Base-by-base conservation (phyloP, 35 echinoderm and acorn worm genomes). In the Heliocidaris tuberculata region DNA sequence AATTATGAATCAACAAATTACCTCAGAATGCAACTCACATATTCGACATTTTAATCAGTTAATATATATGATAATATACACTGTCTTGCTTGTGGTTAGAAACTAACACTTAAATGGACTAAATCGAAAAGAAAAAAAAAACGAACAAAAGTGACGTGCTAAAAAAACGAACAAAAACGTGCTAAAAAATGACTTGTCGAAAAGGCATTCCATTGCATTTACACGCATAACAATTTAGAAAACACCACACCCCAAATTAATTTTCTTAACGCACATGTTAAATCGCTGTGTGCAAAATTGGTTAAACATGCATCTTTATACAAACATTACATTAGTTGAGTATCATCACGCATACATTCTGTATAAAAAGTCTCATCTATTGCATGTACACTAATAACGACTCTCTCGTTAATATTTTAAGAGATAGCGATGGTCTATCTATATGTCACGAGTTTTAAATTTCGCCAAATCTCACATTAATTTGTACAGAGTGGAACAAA, bases 361-460 rank as follows among this genome's bases (percentile, higher is more conserved):
- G 61, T 71, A 71, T 71, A 19, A 78, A 78, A 78, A 27, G 65
- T 27, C 65, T 78, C 7, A 8, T 21, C 19, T 78, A 78, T n/a
- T 78, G 65, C 65, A 78, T 78, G 65, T 78, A n/a, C 65, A 78
- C 65, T 78, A n/a, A 78, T 78, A 78, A 78, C 27, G 27, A 78
- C 65, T 78, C 65, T 78, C 65, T 78, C 27, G 21, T 9, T 56
- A 56, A 9, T 56, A 56, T 56, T 15, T n/a, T 5, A n/a, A 78
- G 4, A 78, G 19, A n/a, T 78, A 78, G 27, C 60, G 65, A 78
- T 78, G 52, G 10, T 9, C 1, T 13, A 13, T 56, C 50, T 10
- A 52, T 50, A 70, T 78, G 27, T 8, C 52, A 78, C 65, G 65
- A 78, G 65, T 78, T 7, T n/a, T 27, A 19, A 78, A 0, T n/a